These are phyloP conservation scores for Leucoma salicis DNA, from an alignment of 2,888 invertebrate species.

Conservation along the genomic window DNA sequence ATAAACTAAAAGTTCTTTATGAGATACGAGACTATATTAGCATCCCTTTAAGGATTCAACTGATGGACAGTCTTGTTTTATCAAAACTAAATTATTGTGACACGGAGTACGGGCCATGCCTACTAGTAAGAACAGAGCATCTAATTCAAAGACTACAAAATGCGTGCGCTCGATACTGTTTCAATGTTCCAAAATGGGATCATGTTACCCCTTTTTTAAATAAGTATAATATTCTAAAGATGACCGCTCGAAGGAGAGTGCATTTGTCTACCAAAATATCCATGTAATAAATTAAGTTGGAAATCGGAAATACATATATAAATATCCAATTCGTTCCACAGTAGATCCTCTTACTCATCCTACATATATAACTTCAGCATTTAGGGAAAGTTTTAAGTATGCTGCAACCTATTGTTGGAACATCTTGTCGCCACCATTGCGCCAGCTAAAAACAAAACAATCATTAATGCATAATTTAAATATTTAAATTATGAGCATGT, in stretches of 20 bases:
- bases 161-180: neutral
- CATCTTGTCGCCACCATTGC: too few relatives aligned
- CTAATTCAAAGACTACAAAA: neutral
- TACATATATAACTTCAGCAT: too few relatives aligned
- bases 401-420: too few relatives aligned
- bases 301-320: too few relatives aligned
- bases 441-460: too few relatives aligned
- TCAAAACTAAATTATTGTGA: neutral
- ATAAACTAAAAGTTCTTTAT: neutral
- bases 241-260: neutral
- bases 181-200: neutral
- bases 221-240: neutral
- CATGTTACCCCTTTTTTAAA: neutral
- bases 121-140: neutral
- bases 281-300: neutral
- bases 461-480: too few relatives aligned
- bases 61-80: neutral
- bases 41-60: neutral
- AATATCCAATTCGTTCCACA: too few relatives aligned
- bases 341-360: too few relatives aligned
- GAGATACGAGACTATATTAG: neutral
- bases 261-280: neutral
- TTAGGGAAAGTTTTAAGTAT: too few relatives aligned
- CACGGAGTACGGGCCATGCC: neutral
- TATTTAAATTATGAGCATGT: too few relatives aligned